phyloP scores from a whole-genome alignment of 2,797 vertebrate species.

The Kryptopterus vitreolus region DNA sequence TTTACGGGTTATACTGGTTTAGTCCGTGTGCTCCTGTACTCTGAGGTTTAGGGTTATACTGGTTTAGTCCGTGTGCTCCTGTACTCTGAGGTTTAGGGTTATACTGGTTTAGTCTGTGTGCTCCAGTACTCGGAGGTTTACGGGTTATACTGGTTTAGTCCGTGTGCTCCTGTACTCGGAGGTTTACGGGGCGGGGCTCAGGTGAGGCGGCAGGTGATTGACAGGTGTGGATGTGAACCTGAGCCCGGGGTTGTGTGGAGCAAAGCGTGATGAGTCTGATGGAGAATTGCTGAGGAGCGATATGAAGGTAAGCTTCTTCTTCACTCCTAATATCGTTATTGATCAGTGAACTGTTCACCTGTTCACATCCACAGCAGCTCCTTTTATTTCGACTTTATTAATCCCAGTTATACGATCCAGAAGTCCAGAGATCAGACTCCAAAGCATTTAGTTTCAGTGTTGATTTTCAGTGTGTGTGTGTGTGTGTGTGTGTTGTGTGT shows the following conservation, averaged over 20 bases:
- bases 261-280: slow-evolving; percentile 27
- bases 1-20: too few relatives aligned
- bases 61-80: too few relatives aligned
- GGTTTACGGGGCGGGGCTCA: slow-evolving; percentile 61
- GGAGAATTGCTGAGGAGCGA: slow-evolving; percentile 35
- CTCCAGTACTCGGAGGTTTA: slow-evolving; percentile 52
- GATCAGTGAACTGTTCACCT: background rate
- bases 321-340: background rate
- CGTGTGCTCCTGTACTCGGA: slow-evolving; percentile 35
- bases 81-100: background rate
- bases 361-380: background rate
- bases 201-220: slow-evolving; percentile 57
- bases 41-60: background rate
- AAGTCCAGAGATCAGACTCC: background rate
- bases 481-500: too few relatives aligned
- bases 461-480: background rate
- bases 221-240: slow-evolving; percentile 49
- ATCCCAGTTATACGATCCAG: background rate
- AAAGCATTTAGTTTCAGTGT: background rate
- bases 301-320: slow-evolving; percentile 5
- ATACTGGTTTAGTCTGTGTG: background rate
- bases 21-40: background rate
- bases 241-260: slow-evolving; percentile 19
- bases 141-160: slow-evolving; percentile 44
- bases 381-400: background rate